phyloP scores from a whole-genome alignment of 2,888 invertebrate genomes.

The Acanthosepion lycidas region DNA sequence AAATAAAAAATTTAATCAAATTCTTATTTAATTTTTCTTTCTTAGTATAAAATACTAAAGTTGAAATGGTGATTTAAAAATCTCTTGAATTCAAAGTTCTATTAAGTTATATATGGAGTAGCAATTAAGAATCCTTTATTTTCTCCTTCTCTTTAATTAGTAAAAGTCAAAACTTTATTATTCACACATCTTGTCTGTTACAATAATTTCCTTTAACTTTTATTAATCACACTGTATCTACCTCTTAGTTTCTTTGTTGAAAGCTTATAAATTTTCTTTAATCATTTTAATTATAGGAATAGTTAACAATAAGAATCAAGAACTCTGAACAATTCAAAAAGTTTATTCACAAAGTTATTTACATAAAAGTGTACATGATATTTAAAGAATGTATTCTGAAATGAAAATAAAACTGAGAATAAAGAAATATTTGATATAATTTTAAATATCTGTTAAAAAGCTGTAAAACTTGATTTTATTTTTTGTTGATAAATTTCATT shows the following conservation, averaged over 20 bases:
- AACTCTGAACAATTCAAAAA: not conserved
- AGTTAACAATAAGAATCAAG: not conserved
- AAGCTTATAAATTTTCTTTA: not conserved
- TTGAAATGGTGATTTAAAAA: too few species aligned
- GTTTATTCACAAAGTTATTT: slow-evolving; percentile 22
- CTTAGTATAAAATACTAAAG: too few species aligned
- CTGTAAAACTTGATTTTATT: not conserved
- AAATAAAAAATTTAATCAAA: too few species aligned
- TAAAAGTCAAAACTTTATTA: too few species aligned
- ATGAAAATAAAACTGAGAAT: not conserved
- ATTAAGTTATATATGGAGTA: too few species aligned
- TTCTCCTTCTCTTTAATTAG: too few species aligned
- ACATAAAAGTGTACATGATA: slow-evolving; percentile 23
- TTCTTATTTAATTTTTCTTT: too few species aligned
- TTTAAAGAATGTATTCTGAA: slow-evolving; percentile 33
- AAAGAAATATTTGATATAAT: slow-evolving; percentile 33
- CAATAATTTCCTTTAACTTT: too few species aligned
- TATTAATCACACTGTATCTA: too few species aligned
- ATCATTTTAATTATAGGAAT: not conserved
- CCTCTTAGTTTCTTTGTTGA: not conserved
- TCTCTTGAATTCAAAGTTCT: too few species aligned
- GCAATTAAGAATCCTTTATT: too few species aligned
- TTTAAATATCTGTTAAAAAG: not conserved
- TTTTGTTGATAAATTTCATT: not conserved
- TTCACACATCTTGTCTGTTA: too few species aligned